Conservation (phyloP, 2,888 invertebrate species). For the Euspilapteryx auroguttella region DNA sequence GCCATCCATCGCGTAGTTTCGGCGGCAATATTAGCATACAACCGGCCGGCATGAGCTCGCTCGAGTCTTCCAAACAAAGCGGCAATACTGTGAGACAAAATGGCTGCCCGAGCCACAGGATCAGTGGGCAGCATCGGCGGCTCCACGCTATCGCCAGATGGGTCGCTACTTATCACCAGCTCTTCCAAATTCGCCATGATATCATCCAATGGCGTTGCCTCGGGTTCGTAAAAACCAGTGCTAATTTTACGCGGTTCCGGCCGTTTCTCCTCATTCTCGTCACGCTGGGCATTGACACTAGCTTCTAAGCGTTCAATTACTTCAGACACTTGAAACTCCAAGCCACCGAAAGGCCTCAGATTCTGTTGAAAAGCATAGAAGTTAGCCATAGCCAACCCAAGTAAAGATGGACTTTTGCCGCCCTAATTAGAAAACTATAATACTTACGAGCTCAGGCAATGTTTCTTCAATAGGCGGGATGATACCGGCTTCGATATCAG, state of each 20-base stretch:
- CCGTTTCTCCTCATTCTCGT: slow-evolving; percentile 34
- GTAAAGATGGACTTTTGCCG: no score
- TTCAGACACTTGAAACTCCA: slow-evolving; percentile 74
- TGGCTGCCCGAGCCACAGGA: slow-evolving; percentile 60
- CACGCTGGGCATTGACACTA: slow-evolving; percentile 52
- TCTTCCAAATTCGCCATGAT: slow-evolving; percentile 63
- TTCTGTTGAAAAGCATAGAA: slow-evolving; percentile 38
- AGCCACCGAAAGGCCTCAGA: slow-evolving; percentile 64
- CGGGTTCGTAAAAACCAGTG: slow-evolving; percentile 53
- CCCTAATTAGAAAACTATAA: neutral
- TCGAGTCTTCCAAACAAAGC: slow-evolving; percentile 86
- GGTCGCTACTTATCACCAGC: slow-evolving; percentile 62
- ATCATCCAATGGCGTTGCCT: slow-evolving; percentile 62
- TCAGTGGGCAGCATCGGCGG: slow-evolving; percentile 66
- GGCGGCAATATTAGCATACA: slow-evolving; percentile 79
- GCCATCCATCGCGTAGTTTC: slow-evolving; percentile 89
- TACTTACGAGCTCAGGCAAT: slow-evolving; percentile 25
- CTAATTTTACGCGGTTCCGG: slow-evolving; percentile 48
- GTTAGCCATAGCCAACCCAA: no score
- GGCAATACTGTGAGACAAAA: slow-evolving; percentile 85
- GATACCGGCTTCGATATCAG: slow-evolving; percentile 32
- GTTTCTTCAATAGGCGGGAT: slow-evolving; percentile 22
- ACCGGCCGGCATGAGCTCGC: slow-evolving; percentile 73
- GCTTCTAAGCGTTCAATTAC: slow-evolving; percentile 72
- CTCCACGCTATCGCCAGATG: slow-evolving; percentile 64